A percentile compares a stretch with the other conserved stretches of the same genome.
phyloP scores from a whole-genome alignment of 2,113 vertebrate species.

The Onychostoma macrolepis region DNA sequence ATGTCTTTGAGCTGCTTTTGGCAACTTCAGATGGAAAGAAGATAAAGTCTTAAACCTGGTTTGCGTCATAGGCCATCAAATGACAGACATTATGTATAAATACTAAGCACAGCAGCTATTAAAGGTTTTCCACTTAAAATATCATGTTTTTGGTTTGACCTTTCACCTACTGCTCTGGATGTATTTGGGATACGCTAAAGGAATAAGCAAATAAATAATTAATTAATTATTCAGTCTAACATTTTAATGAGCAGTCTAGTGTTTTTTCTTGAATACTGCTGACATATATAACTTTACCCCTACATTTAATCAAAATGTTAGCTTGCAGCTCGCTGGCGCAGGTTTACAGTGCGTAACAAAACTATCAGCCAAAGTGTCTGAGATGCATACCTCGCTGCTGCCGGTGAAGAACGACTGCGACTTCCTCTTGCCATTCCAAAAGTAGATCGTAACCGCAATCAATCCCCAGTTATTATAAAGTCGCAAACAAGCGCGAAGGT shows the following conservation, averaged over 20 bases:
- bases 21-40: slow-evolving; percentile 21
- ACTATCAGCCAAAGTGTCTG: not conserved
- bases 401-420: slow-evolving; percentile 59
- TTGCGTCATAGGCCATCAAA: not conserved
- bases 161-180: not conserved
- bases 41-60: slow-evolving; percentile 9
- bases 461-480: not conserved
- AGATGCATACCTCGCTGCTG: slow-evolving; percentile 55
- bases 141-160: not conserved
- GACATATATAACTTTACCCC: not conserved
- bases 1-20: not conserved
- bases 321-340: not conserved
- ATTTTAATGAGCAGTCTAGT: not conserved
- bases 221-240: not conserved
- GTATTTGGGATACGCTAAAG: not conserved
- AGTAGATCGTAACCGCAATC: not conserved
- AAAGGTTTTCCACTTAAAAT: not conserved
- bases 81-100: not conserved
- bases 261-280: not conserved
- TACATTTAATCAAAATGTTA: not conserved
- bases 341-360: not conserved
- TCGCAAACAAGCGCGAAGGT: not conserved
- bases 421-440: slow-evolving; percentile 64
- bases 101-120: not conserved
- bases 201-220: not conserved